Evolutionary conservation across 2,888 invertebrate genomes (phyloP), one percentile per base, ranked within the genome.

Genomic region (Isotomurus palustris): DNA sequence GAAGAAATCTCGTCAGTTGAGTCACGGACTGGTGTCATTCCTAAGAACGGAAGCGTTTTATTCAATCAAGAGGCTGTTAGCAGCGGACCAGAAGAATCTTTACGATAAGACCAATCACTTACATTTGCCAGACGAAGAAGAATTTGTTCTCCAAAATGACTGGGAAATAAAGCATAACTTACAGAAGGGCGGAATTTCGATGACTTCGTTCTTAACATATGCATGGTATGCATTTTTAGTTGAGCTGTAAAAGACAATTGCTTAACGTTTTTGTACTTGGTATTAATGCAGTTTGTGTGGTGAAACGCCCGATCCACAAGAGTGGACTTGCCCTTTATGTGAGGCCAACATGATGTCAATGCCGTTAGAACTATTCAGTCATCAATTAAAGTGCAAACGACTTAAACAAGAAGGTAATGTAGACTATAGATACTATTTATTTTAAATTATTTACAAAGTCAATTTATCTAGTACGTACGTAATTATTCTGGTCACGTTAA

Each of bases 201-300:
- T 95, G 6, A 87, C 87, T 0, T 85, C 88, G 68, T 88, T 87
- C 76, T 80, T 94, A 27, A 86, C 88, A 50, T 93, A 87, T 74
- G 85, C 85, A 68, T 84, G 83, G 82, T 84, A 76, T 80, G 79
- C 22, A 10, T 78, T 35, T 36, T 59, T 5, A 25, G 17, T 24
- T 44, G 21, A 44, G 17, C 6, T 40, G 10, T 8, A 40, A 14
- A 17, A 12, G 44, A 35, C 32, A 27, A 53, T 58, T n/a, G 53
- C 82, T 36, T 82, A 84, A 45, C 87, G 86, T 84, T 83, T 84
- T 66, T 77, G 67, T 74, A 17, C 53, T 40, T n/a, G 4, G 38
- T 48, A 72, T 44, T 74, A 74, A 65, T 71, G 50, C 49, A 67
- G 70, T 54, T 55, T 70, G 19, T 67, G 61, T 29, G 67, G 69